Percentiles rank a stretch among this genome's conserved stretches.
phyloP scores from a whole-genome alignment of 2,113 vertebrate species.

The human region GRCh38 chr21:33152501-33153000 shows the following conservation, averaged over 20 bases:
- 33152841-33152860: not conserved
- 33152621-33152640: constrained; percentile 86
- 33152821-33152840: not conserved
- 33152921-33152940: not conserved
- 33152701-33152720: constrained; percentile 66
- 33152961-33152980: too few species aligned
- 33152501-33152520: constrained; percentile 88
- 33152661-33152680: constrained; percentile 82
- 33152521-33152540: constrained; percentile 85
- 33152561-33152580: constrained; percentile 82
- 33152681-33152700: constrained; percentile 74
- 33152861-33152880: not conserved
- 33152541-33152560: constrained; percentile 84
- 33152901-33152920: not conserved
- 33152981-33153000: too few species aligned
- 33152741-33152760: not conserved
- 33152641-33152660: constrained; percentile 89
- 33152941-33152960: too few species aligned
- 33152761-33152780: not conserved
- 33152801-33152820: not conserved
- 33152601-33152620: constrained; percentile 83
- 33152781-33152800: not conserved
- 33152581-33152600: constrained; percentile 88
- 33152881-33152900: not conserved
- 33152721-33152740: constrained; percentile 80